Evolutionary conservation across 2,113 vertebrate genomes (phyloP), one percentile per base, ranked within the genome.

Genomic region (Furnarius figulus): DNA sequence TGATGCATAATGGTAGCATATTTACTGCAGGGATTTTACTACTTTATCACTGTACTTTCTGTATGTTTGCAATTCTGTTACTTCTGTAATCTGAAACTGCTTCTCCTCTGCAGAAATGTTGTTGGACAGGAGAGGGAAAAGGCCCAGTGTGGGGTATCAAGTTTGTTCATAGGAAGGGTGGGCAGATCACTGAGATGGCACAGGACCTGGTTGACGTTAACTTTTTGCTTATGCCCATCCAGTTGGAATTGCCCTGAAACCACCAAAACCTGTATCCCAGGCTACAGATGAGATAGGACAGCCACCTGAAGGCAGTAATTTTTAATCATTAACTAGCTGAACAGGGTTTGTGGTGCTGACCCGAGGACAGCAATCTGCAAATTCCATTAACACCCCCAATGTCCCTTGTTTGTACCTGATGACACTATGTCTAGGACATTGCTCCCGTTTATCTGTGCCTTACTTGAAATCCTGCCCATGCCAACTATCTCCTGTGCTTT

Each of bases 281-380:
- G 47, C 68, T 89, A 53, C 55, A 39, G 44, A 61, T 58, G 86
- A 95, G 89, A 74, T 78, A 91, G 88, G 42, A 56, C 27, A 72
- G 40, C 40, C 52, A 46, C 70, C 63, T 90, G 92, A 40, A 95
- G 71, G 86, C 73, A 92, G 22, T 84, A 62, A 65, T 87, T 94
- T 95, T 71, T 97, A 92, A 93, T 96, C 67, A 96, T 97, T 97
- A 97, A 95, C 96, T 77, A 87, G 61, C 28, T 90, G 62, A 77
- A 59, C 75, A 59, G n/a, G 24, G 14, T 80, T 91, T 93, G 56
- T 53, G 37, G 65, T 68, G 66, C 65, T 92, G 61, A 89, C 76
- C 62, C 85, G 58, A 68, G 37, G 46, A 89, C 77, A 76, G 58
- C 66, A 82, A 61, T 88, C 85, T 75, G 44, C 20, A 89, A 55